Evolutionary conservation across 2,888 invertebrate species (phyloP).

Genomic region (Eutolmus rufibarbis): DNA sequence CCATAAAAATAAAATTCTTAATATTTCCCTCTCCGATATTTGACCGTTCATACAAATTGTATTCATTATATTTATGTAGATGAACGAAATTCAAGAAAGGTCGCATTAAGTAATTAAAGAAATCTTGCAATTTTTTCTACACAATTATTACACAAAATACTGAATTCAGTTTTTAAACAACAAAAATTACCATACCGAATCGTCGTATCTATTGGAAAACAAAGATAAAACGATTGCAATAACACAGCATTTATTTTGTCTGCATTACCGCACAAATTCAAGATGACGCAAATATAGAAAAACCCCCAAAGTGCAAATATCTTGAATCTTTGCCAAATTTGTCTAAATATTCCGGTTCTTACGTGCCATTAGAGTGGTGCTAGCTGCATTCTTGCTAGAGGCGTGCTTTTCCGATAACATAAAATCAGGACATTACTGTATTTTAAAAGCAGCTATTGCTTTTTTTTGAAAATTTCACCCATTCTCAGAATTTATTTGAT

Average conservation of each 20-base stretch:
- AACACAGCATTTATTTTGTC: neutral
- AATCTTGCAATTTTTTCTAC: too few species aligned
- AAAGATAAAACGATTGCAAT: neutral
- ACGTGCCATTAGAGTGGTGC: neutral
- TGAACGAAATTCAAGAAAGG: too few species aligned
- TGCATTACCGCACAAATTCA: neutral
- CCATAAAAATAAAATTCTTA: too few species aligned
- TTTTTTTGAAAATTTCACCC: neutral
- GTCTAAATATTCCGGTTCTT: neutral
- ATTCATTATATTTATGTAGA: too few species aligned
- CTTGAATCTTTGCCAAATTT: neutral
- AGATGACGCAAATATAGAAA: neutral
- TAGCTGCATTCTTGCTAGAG: neutral
- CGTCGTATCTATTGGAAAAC: neutral
- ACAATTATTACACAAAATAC: too few species aligned
- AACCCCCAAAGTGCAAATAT: neutral
- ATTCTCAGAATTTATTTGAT: neutral
- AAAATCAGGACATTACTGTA: neutral
- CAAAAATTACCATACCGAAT: neutral
- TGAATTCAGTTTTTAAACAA: neutral
- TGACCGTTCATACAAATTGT: too few species aligned
- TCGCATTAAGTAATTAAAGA: too few species aligned
- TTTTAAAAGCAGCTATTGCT: neutral
- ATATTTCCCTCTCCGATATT: too few species aligned
- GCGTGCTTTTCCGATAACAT: neutral